These are phyloP conservation scores for Eutolmus rufibarbis DNA, from an alignment of 2,888 invertebrate genomes.

Conservation along the genomic window DNA sequence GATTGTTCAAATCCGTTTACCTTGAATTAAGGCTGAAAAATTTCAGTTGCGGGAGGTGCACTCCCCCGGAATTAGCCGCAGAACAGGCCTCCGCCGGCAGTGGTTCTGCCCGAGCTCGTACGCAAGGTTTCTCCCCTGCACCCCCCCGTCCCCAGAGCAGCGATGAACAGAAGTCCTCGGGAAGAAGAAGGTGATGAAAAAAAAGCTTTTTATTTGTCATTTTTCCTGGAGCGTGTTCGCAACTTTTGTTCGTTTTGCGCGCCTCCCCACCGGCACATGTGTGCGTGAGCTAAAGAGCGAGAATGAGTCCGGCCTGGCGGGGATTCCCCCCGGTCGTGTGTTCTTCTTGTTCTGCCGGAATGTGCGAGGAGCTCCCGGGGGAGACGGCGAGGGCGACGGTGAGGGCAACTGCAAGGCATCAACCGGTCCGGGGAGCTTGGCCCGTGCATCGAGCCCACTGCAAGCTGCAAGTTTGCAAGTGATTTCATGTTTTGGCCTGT, in stretches of 20 bases:
- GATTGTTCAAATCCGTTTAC: not conserved
- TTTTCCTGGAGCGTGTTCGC: constrained; percentile 31
- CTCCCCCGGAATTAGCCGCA: not conserved
- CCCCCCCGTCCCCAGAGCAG: not conserved
- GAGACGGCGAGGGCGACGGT: not conserved
- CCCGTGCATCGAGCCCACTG: not conserved
- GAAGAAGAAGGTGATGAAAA: constrained; percentile 37
- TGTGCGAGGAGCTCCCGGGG: not conserved
- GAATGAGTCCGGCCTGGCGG: not conserved
- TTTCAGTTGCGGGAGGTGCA: not conserved
- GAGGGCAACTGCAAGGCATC: not conserved
- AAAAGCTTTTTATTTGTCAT: constrained; percentile 31
- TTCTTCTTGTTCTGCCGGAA: not conserved
- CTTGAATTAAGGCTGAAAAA: not conserved
- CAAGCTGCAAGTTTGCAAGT: not conserved
- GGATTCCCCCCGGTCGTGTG: not conserved
- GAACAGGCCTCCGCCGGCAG: constrained; percentile 44
- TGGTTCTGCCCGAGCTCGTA: constrained; percentile 45
- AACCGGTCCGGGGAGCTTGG: not conserved
- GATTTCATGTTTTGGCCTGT: constrained; percentile 34
- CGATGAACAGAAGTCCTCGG: not conserved
- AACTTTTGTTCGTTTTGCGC: constrained; percentile 14
- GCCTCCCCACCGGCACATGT: not conserved
- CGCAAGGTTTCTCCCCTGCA: constrained; percentile 39
- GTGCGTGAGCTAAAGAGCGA: constrained; percentile 12